Percentiles rank a stretch among this genome's conserved stretches.
These are phyloP conservation scores for Chloropsis cyanopogon DNA, from an alignment of 2,113 vertebrate species.

Conservation along the genomic window DNA sequence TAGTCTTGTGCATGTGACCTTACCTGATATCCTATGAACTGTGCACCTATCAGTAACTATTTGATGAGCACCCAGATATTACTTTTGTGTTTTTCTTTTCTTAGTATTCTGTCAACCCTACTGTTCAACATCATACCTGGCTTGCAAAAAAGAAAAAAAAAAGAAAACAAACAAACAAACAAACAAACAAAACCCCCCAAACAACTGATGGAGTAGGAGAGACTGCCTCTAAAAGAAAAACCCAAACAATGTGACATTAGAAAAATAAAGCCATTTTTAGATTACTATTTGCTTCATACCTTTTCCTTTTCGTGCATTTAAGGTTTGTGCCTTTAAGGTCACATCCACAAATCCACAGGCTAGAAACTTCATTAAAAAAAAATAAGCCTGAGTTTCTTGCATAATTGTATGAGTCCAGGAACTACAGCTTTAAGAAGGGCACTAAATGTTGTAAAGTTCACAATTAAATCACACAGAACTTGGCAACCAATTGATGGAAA, in stretches of 20 bases:
- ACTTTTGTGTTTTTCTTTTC: neutral
- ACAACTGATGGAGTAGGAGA: fast-evolving
- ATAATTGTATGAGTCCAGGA: neutral
- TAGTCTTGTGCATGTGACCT: neutral
- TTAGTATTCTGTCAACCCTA: neutral
- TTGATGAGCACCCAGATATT: neutral
- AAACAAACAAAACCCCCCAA: fast-evolving
- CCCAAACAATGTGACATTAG: neutral
- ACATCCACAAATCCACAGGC: neutral
- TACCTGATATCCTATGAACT: neutral
- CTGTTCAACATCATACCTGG: neutral
- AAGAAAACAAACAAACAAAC: no score
- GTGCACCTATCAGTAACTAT: neutral
- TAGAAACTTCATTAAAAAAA: neutral
- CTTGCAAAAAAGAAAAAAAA: neutral
- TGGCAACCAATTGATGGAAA: neutral
- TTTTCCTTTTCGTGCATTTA: neutral
- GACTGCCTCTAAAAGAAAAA: neutral
- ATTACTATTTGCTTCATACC: neutral
- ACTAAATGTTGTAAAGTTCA: neutral
- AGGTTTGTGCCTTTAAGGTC: neutral
- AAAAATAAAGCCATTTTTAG: neutral
- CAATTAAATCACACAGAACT: neutral
- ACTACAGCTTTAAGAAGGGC: constrained; percentile 23
- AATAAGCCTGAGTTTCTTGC: neutral